A percentile compares a stretch with the other conserved stretches of the same genome.
phyloP scores from a whole-genome alignment of 2,888 invertebrate genomes.

The Geotrupes spiniger region DNA sequence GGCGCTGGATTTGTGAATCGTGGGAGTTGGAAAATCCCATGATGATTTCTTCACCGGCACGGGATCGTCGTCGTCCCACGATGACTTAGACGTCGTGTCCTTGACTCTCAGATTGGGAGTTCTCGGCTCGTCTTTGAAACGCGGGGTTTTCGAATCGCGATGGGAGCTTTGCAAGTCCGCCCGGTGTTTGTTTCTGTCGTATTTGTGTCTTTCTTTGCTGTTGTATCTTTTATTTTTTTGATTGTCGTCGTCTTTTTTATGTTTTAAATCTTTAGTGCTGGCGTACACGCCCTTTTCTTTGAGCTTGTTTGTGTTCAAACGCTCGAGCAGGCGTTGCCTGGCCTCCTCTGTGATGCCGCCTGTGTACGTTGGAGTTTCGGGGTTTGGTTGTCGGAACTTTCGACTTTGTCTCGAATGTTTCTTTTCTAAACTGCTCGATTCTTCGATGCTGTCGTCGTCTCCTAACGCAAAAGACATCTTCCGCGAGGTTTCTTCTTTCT shows the following conservation, averaged over 20 bases:
- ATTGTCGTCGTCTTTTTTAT: conserved; percentile 37
- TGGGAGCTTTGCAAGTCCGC: conserved; percentile 35
- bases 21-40: conserved; percentile 93
- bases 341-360: conserved; percentile 86
- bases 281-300: conserved; percentile 71
- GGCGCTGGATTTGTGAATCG: conserved; percentile 43
- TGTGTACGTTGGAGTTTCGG: conserved; percentile 92
- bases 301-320: conserved; percentile 54
- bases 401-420: conserved; percentile 48
- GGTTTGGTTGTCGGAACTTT: conserved; percentile 74
- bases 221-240: conserved; percentile 17
- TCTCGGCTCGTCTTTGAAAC: conserved; percentile 81
- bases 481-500: conserved; percentile 60
- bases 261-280: conserved; percentile 58
- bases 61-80: conserved; percentile 77
- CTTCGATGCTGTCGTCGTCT: conserved; percentile 48
- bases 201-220: conserved; percentile 43
- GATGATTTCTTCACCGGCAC: conserved; percentile 67
- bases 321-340: conserved; percentile 67
- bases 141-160: conserved; percentile 48
- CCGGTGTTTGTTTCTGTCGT: conserved; percentile 37
- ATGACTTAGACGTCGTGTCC: conserved; percentile 64
- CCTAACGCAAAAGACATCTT: conserved; percentile 64
- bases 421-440: conserved; percentile 37
- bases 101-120: conserved; percentile 71